Evolutionary conservation across 2,888 invertebrate genomes (phyloP).

Genomic region (Melangyna quadrimaculata): DNA sequence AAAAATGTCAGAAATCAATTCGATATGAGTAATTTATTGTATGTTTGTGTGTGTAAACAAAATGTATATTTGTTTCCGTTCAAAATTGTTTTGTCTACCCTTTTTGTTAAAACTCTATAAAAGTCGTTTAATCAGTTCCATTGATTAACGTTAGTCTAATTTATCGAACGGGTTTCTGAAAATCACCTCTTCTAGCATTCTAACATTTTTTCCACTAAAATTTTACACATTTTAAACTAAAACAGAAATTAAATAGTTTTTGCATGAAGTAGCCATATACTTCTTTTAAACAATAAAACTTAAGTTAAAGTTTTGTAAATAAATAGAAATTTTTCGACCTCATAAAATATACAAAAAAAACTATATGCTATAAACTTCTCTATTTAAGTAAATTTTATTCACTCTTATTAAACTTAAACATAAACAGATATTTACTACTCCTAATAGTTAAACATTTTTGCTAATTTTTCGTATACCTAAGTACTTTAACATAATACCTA

Average conservation of each 20-base stretch:
- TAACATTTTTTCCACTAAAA: not conserved
- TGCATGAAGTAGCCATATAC: constrained; percentile 40
- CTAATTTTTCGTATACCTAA: constrained; percentile 37
- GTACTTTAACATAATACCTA: constrained; percentile 3
- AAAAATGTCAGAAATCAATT: constrained; percentile 56
- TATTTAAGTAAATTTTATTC: constrained; percentile 21
- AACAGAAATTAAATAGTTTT: constrained; percentile 29
- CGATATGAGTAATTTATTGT: constrained; percentile 30
- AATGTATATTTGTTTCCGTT: not conserved
- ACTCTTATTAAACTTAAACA: not conserved
- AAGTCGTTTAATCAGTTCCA: not conserved
- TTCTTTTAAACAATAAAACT: constrained; percentile 13
- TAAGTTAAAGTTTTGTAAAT: constrained; percentile 3
- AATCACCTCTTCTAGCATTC: not conserved
- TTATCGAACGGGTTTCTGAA: constrained; percentile 7
- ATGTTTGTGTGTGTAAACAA: not conserved
- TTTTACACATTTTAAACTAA: not conserved
- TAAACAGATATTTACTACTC: not conserved
- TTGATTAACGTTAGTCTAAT: not conserved
- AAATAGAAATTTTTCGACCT: constrained; percentile 17
- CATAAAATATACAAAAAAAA: not conserved
- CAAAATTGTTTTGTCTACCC: not conserved
- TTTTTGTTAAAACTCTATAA: not conserved
- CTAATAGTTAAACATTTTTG: constrained; percentile 46
- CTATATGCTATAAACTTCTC: not conserved